Evolutionary conservation across 2,888 invertebrate genomes (phyloP).

Genomic region (Cetonia aurata): DNA sequence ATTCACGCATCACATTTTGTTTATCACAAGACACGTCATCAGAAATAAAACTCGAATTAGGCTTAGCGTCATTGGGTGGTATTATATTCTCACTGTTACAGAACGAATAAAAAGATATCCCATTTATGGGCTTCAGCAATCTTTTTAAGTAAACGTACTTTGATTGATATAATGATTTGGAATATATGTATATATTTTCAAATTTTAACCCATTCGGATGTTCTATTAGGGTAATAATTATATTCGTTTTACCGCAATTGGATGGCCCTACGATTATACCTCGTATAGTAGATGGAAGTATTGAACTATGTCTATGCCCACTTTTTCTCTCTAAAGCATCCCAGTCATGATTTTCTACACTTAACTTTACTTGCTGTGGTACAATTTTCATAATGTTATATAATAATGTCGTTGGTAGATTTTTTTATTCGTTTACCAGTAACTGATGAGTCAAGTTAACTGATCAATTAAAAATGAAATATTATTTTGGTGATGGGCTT

Average conservation of each 20-base stretch:
- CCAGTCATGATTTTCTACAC: slow-evolving; percentile 24
- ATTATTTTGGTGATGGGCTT: slow-evolving; percentile 5
- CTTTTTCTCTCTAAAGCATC: slow-evolving; percentile 6
- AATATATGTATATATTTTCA: slow-evolving; percentile 61
- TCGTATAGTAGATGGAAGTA: slow-evolving; percentile 18
- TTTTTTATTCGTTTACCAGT: not conserved
- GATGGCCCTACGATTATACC: slow-evolving; percentile 51
- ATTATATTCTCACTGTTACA: slow-evolving; percentile 41
- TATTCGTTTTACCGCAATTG: slow-evolving; percentile 61
- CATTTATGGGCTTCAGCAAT: slow-evolving; percentile 23
- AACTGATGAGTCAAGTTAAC: slow-evolving; percentile 1
- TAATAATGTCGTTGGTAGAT: not conserved
- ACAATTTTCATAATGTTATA: slow-evolving; percentile 2
- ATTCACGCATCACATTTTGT: too few relatives aligned
- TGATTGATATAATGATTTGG: slow-evolving; percentile 56
- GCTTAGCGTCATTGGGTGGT: slow-evolving; percentile 49
- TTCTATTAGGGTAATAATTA: slow-evolving; percentile 57
- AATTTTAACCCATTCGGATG: slow-evolving; percentile 60
- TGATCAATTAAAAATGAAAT: not conserved
- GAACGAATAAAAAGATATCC: slow-evolving; percentile 40
- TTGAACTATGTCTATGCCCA: slow-evolving; percentile 8
- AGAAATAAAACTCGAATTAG: slow-evolving; percentile 57
- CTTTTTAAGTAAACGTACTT: slow-evolving; percentile 51
- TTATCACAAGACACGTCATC: too few relatives aligned
- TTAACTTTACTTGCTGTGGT: slow-evolving; percentile 6